These are phyloP conservation scores for Mactra quadrangularis DNA, from an alignment of 1,140 invertebrate genomes.

Conservation along the genomic window DNA sequence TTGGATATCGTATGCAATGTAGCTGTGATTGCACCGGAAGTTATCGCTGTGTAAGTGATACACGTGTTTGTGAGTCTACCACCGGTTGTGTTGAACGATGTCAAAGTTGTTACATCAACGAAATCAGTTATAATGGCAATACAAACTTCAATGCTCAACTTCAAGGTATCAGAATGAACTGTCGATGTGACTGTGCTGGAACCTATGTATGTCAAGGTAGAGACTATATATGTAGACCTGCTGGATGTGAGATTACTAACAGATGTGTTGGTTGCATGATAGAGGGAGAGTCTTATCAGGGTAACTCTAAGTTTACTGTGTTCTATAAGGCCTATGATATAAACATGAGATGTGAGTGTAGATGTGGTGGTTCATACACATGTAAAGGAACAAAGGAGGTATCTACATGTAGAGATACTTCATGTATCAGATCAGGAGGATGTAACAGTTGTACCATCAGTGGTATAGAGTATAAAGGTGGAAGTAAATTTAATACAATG, in stretches of 20 bases:
- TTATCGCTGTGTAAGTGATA: constrained; percentile 16
- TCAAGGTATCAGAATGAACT: constrained; percentile 35
- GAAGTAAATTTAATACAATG: constrained; percentile 27
- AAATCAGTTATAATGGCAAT: background rate
- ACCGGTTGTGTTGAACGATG: constrained; percentile 13
- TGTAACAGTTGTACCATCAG: constrained; percentile 37
- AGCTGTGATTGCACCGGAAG: constrained; percentile 37
- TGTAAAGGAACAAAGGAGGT: constrained; percentile 40
- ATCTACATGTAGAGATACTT: constrained; percentile 10
- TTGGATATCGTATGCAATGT: constrained; percentile 35
- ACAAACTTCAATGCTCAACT: constrained; percentile 15
- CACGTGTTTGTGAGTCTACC: background rate
- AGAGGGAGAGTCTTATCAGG: constrained; percentile 29
- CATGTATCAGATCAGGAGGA: background rate
- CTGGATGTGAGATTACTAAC: constrained; percentile 11
- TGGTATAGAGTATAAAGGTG: constrained; percentile 37
- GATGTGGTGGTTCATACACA: constrained; percentile 46
- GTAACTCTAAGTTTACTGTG: constrained; percentile 43
- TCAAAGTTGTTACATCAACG: constrained; percentile 17
- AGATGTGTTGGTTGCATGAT: constrained; percentile 44
- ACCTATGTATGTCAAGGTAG: constrained; percentile 26
- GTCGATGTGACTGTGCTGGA: constrained; percentile 47
- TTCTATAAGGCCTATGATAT: constrained; percentile 50
- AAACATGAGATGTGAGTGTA: constrained; percentile 44
- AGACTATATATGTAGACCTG: constrained; percentile 12